Percentiles rank a stretch among this genome's conserved stretches.
These are phyloP conservation scores for Scaptomyza pallida DNA, from an alignment of 1,140 invertebrate species.

Conservation along the genomic window DNA sequence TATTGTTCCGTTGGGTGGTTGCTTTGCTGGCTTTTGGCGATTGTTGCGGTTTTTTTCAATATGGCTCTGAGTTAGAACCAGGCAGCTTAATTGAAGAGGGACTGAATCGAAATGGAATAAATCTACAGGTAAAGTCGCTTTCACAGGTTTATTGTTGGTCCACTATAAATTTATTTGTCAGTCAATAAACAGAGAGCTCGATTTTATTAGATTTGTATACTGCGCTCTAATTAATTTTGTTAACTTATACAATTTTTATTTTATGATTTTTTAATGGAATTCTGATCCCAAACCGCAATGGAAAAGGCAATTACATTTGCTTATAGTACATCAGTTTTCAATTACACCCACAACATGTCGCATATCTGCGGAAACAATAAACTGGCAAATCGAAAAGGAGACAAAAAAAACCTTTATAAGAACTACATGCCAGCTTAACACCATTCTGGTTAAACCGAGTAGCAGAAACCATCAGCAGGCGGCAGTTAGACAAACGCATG, in stretches of 20 bases:
- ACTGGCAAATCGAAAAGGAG: slow-evolving; percentile 15
- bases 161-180: background rate
- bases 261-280: no score
- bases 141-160: background rate
- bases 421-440: slow-evolving; percentile 61
- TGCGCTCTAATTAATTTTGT: no score
- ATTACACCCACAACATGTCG: slow-evolving; percentile 31
- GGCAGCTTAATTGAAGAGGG: slow-evolving; percentile 14
- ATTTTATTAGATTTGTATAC: no score
- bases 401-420: slow-evolving; percentile 3
- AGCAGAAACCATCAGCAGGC: slow-evolving; percentile 42
- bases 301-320: background rate
- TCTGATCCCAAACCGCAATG: no score
- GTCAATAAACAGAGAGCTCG: background rate
- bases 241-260: no score
- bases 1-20: slow-evolving; percentile 42
- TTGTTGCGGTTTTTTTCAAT: slow-evolving; percentile 35
- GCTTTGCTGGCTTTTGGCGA: slow-evolving; percentile 22
- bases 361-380: slow-evolving; percentile 36
- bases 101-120: slow-evolving; percentile 18
- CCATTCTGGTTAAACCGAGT: slow-evolving; percentile 56
- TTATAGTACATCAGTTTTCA: slow-evolving; percentile 50
- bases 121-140: background rate
- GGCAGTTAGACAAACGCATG: slow-evolving; percentile 57
- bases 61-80: slow-evolving; percentile 9